Evolutionary conservation across 2,113 vertebrate species (phyloP), one percentile per base, ranked within the genome.

Genomic region (Callorhinus ursinus): DNA sequence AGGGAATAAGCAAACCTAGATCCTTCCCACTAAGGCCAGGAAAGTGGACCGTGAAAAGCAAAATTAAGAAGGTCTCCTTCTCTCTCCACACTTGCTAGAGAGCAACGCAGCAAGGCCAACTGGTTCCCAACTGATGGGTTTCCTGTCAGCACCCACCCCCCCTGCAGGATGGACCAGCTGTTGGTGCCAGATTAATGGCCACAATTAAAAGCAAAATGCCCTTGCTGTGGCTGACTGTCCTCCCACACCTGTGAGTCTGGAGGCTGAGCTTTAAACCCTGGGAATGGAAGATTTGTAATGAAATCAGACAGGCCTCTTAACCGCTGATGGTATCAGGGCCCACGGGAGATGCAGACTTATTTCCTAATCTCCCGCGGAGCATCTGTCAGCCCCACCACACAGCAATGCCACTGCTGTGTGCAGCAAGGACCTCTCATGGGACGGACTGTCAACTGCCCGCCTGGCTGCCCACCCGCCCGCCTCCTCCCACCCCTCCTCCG

Each of bases 301-400:
- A 96, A 95, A 96, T 96, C 94, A 97, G 97, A 96, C 96, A 97
- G 96, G 94, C 96, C 92, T 96, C 94, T 98, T 96, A 97, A 76
- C 95, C 0, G 22, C 95, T 72, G 96, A 97, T 96, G 94, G 63
- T 96, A 98, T 96, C 94, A 18, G 80, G 65, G 61, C 97, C 88
- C 96, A 81, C 46, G 94, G 95, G 92, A 96, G 74, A 97, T 11
- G 71, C 96, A 95, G 94, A 95, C 92, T 96, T 90, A 95, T 92
- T 97, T 97, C 94, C 96, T 97, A 82, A 96, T 94, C 97, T 90
- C 93, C 85, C 9, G 1, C 2, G 1, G 84, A 95, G 96, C 97
- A 97, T 94, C 95, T 97, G 96, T 97, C 92, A 96, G 67, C 93
- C 94, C 72, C 69, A 1, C 72, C 59, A 57, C 57, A 59, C 6